These are phyloP conservation scores for Astropecten irregularis DNA, from an alignment of 53 echinoderm and acorn worm genomes.

Conservation along the genomic window DNA sequence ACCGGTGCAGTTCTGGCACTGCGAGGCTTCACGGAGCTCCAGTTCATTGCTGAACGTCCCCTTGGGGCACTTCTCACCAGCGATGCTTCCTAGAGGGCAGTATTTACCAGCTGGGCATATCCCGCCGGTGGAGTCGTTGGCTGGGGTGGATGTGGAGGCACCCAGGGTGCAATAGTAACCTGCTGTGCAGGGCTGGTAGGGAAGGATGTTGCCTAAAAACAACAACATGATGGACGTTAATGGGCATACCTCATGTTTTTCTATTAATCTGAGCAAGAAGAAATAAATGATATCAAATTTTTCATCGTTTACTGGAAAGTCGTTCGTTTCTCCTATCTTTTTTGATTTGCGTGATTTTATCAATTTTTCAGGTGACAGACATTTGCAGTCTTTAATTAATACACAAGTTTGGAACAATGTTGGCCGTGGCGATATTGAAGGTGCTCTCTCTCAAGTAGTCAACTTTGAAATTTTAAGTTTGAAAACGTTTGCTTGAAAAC, in stretches of 20 bases:
- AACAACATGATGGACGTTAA: neutral
- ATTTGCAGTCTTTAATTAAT: too few species aligned
- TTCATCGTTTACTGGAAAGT: too few species aligned
- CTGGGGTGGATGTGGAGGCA: constrained; percentile 70
- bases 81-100: constrained; percentile 82
- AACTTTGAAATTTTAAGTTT: too few species aligned
- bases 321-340: too few species aligned
- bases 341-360: too few species aligned
- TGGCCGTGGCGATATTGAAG: too few species aligned
- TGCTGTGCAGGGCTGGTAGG: constrained; percentile 79
- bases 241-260: neutral
- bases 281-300: neutral
- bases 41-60: constrained; percentile 87
- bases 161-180: constrained; percentile 84
- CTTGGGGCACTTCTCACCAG: constrained; percentile 83
- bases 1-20: constrained; percentile 92
- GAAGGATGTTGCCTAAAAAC: constrained; percentile 85
- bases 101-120: constrained; percentile 87
- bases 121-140: constrained; percentile 77
- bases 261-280: neutral
- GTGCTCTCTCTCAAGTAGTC: too few species aligned
- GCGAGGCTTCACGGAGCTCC: constrained; percentile 59
- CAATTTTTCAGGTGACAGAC: too few species aligned
- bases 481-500: too few species aligned
- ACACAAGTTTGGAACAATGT: too few species aligned